Evolutionary conservation across 2,888 invertebrate genomes (phyloP).

Genomic region (Volucella inanis): DNA sequence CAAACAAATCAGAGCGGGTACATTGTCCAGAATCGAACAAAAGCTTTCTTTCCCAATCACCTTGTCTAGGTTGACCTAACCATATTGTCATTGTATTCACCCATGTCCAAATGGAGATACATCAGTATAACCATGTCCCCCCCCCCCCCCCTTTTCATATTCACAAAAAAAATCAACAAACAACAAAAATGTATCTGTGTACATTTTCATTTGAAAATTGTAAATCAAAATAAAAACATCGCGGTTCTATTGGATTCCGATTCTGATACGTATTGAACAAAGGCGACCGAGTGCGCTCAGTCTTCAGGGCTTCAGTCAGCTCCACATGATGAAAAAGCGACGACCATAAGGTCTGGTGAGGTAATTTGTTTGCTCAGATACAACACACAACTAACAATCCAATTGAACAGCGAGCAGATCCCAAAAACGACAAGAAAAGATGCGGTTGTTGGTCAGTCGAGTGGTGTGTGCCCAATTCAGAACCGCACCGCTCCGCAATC

Average conservation of each 20-base stretch:
- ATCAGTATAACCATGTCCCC: slow-evolving; percentile 4
- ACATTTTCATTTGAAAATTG: slow-evolving; percentile 54
- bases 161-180: slow-evolving; percentile 9
- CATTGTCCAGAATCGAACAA: slow-evolving; percentile 47
- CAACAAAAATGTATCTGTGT: slow-evolving; percentile 20
- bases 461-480: slow-evolving; percentile 64
- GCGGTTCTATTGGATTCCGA: slow-evolving; percentile 50
- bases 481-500: slow-evolving; percentile 12
- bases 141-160: not conserved
- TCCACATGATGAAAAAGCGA: not conserved
- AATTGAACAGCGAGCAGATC: not conserved
- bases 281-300: slow-evolving; percentile 23
- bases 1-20: slow-evolving; percentile 47
- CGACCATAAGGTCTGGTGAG: slow-evolving; percentile 51
- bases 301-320: not conserved
- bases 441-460: slow-evolving; percentile 60
- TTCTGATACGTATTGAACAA: slow-evolving; percentile 33
- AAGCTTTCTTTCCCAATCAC: slow-evolving; percentile 40
- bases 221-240: slow-evolving; percentile 63
- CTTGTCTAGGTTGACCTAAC: slow-evolving; percentile 6
- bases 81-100: slow-evolving; percentile 33
- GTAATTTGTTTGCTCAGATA: slow-evolving; percentile 70
- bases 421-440: slow-evolving; percentile 38
- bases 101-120: slow-evolving; percentile 2
- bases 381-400: slow-evolving; percentile 32